phyloP scores from a whole-genome alignment of 2,888 invertebrate genomes.

The Chloroclysta siterata region DNA sequence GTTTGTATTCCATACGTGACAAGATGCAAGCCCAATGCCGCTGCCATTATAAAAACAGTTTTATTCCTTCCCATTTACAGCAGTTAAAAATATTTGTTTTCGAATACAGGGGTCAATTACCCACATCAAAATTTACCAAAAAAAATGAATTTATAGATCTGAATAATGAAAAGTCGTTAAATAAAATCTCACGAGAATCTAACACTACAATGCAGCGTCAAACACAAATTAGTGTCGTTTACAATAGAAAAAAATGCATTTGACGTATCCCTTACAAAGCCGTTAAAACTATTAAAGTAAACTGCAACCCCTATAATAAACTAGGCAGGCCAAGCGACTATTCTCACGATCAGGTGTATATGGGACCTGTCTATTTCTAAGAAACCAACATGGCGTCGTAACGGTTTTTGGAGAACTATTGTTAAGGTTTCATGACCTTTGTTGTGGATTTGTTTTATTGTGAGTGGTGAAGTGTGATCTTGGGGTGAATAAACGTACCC shows the following conservation, averaged over 20 bases:
- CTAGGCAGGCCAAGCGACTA: conserved; percentile 44
- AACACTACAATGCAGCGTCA: conserved; percentile 38
- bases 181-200: conserved; percentile 52
- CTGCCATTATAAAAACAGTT: too few species aligned
- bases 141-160: not conserved
- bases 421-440: conserved; percentile 54
- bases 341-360: conserved; percentile 76
- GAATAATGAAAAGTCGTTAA: conserved; percentile 23
- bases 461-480: conserved; percentile 46
- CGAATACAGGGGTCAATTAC: not conserved
- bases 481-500: conserved; percentile 42
- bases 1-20: too few species aligned
- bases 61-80: too few species aligned
- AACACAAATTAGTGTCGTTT: conserved; percentile 52
- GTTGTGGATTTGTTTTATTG: conserved; percentile 48
- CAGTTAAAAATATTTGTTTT: too few species aligned
- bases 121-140: not conserved
- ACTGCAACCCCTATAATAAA: conserved; percentile 45
- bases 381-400: conserved; percentile 63
- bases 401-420: conserved; percentile 59
- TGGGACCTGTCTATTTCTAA: conserved; percentile 56
- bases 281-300: conserved; percentile 61
- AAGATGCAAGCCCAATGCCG: too few species aligned
- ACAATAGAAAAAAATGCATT: conserved; percentile 39
- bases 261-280: conserved; percentile 39